These are phyloP conservation scores for Deilephila porcellus DNA, from an alignment of 2,888 invertebrate species.

Conservation along the genomic window DNA sequence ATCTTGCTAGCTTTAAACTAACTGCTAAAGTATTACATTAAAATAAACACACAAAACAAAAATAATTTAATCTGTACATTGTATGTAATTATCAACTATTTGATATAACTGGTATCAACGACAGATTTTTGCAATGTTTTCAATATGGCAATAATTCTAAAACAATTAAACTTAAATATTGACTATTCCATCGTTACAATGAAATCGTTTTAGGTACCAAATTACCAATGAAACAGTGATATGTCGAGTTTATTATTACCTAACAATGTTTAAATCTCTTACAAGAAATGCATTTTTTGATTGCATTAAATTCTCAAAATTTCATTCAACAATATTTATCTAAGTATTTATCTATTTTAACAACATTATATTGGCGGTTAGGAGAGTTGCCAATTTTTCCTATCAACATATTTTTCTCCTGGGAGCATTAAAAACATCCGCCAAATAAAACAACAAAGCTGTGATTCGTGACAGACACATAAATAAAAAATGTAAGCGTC, in stretches of 20 bases:
- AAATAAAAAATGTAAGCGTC: conserved; percentile 64
- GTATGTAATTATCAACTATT: conserved; percentile 59
- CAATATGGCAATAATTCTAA: conserved; percentile 72
- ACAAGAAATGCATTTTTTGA: not conserved
- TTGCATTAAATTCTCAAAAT: conserved; percentile 14
- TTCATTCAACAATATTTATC: conserved; percentile 9
- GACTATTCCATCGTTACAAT: conserved; percentile 52
- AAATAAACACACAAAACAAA: conserved; percentile 72
- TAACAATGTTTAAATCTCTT: conserved; percentile 24
- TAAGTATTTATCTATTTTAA: not conserved
- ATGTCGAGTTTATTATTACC: conserved; percentile 20
- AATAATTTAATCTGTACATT: conserved; percentile 82
- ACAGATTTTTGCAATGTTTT: conserved; percentile 61
- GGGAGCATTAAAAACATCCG: not conserved
- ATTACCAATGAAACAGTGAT: conserved; percentile 43
- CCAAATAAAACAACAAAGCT: conserved; percentile 46
- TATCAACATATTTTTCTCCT: not conserved
- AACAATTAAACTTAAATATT: conserved; percentile 51
- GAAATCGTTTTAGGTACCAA: conserved; percentile 50
- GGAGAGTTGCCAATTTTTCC: not conserved
- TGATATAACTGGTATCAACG: conserved; percentile 66
- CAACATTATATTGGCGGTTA: conserved; percentile 11
- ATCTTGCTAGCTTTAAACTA: conserved; percentile 76
- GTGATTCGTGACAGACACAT: conserved; percentile 55
- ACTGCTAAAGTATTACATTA: conserved; percentile 67